Conservation (phyloP, 2,113 vertebrate species). For the Cyphomyrus discorhynchus region DNA sequence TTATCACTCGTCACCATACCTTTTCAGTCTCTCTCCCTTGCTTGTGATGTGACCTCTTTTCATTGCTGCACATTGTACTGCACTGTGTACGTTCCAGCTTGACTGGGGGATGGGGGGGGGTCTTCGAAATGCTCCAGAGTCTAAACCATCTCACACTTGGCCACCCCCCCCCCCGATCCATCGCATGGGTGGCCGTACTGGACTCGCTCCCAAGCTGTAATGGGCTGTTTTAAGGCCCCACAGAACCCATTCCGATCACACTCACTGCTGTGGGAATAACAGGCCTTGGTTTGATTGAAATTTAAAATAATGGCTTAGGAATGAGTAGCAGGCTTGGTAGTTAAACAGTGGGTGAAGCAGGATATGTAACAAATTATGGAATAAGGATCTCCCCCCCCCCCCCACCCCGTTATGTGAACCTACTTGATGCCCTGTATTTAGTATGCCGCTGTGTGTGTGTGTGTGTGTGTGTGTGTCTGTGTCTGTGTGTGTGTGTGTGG, state of each 20-base stretch:
- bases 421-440: neutral
- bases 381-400: neutral
- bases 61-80: slow-evolving; percentile 28
- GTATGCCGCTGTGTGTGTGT: neutral
- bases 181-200: neutral
- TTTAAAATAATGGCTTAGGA: neutral
- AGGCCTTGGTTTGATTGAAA: neutral
- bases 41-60: slow-evolving; percentile 19
- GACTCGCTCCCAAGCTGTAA: neutral
- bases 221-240: neutral
- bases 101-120: slow-evolving; percentile 15
- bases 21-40: slow-evolving; percentile 28
- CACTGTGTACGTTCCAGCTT: slow-evolving; percentile 19
- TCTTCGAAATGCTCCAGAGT: slow-evolving; percentile 20
- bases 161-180: neutral
- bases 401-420: neutral
- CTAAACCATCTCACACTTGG: slow-evolving; percentile 7
- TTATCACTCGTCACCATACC: neutral
- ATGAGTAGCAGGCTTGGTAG: neutral
- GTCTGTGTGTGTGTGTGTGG: too few relatives aligned
- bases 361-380: neutral
- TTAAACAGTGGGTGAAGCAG: neutral
- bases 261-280: neutral
- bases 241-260: neutral
- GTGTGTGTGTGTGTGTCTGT: too few relatives aligned